Percentiles rank a stretch among this genome's conserved stretches.
Evolutionary conservation across 2,797 vertebrate species (phyloP).

Genomic region (Hydrolagus colliei): DNA sequence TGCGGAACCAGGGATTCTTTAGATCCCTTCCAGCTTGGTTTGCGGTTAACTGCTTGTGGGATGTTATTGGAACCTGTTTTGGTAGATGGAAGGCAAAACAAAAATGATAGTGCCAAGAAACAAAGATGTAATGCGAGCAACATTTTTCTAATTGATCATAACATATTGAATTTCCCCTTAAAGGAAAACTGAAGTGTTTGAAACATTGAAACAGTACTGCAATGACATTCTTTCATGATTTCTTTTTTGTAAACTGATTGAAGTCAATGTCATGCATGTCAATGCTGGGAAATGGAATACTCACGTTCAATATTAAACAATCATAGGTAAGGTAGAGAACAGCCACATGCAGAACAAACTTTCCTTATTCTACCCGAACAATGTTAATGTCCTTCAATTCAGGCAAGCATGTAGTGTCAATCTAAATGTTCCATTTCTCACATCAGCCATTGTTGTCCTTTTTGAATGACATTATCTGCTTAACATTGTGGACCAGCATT

Average conservation of each 20-base stretch:
- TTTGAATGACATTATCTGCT: background rate
- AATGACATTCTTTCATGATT: background rate
- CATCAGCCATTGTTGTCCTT: too few relatives aligned
- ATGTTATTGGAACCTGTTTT: conserved; percentile 43
- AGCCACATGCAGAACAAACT: background rate
- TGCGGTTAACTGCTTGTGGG: conserved; percentile 77
- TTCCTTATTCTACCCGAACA: background rate
- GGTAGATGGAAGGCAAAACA: background rate
- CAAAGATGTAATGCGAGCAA: background rate
- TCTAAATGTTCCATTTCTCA: too few relatives aligned
- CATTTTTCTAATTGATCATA: background rate
- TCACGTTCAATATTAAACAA: background rate
- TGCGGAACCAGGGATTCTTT: conserved; percentile 85
- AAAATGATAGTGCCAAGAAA: background rate
- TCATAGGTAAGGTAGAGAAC: background rate
- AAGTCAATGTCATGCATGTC: background rate
- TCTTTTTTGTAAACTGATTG: background rate
- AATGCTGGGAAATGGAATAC: background rate
- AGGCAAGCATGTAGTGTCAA: too few relatives aligned
- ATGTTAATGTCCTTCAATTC: background rate
- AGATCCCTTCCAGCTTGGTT: conserved; percentile 93
- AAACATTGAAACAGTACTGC: background rate
- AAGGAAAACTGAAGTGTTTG: too few relatives aligned
- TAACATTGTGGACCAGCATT: too few relatives aligned
- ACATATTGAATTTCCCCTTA: background rate